A percentile compares a stretch with the other conserved stretches of the same genome.
Conservation (phyloP, 2,797 vertebrate species). For the Pangasius krempfi region DNA sequence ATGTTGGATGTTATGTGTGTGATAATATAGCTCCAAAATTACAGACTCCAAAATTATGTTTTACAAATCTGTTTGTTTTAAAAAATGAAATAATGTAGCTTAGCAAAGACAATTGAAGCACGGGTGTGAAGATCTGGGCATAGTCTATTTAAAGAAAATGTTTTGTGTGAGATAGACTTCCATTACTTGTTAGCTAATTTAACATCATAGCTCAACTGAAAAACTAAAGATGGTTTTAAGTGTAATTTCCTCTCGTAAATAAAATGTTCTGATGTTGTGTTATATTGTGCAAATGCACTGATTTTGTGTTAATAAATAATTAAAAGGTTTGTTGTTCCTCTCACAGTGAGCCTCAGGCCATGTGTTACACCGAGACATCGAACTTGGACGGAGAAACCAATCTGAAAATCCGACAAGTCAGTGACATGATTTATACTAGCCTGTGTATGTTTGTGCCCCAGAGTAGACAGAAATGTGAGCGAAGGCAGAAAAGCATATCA, state of each 20-base stretch:
- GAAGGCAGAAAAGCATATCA: neutral
- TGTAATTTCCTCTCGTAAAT: neutral
- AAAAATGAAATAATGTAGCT: neutral
- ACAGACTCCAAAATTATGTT: too few relatives aligned
- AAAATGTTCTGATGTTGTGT: neutral
- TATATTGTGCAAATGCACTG: neutral
- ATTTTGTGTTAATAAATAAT: neutral
- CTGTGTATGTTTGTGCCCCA: neutral
- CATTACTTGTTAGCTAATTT: neutral
- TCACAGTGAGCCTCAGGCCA: slow-evolving; percentile 87
- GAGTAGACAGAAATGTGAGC: neutral
- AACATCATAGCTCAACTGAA: neutral
- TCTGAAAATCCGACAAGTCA: slow-evolving; percentile 97
- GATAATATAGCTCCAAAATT: neutral
- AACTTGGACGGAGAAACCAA: slow-evolving; percentile 98
- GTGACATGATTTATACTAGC: neutral
- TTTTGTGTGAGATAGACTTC: neutral
- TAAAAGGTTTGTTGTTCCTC: slow-evolving; percentile 23
- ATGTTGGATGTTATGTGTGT: neutral
- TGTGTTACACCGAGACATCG: slow-evolving; percentile 98
- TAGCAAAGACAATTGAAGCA: neutral
- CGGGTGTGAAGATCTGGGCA: neutral
- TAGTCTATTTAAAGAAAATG: neutral
- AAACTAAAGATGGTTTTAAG: neutral
- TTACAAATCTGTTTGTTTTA: neutral